Base-by-base conservation (phyloP, 1,140 invertebrate species). In the Tyrophagus putrescentiae region DNA sequence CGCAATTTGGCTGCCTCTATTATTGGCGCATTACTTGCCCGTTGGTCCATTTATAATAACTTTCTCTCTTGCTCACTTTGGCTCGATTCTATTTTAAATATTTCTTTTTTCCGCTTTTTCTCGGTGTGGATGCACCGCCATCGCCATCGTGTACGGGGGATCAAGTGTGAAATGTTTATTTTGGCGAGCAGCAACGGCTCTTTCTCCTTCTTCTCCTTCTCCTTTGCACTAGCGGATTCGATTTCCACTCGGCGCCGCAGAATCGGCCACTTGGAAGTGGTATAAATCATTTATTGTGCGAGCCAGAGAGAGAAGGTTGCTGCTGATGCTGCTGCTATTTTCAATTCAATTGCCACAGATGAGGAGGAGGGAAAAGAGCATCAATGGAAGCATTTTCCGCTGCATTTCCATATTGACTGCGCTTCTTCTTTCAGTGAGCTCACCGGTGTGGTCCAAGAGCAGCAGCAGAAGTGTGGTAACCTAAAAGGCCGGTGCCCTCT, bases 91-190 rank as follows among this genome's bases (percentile, higher is more conserved):
- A n/a, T n/a, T n/a, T n/a, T n/a, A n/a, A n/a, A n/a, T n/a, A n/a
- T n/a, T n/a, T n/a, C n/a, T n/a, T n/a, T n/a, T n/a, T n/a, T n/a
- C n/a, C n/a, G n/a, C n/a, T n/a, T n/a, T n/a, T n/a, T n/a, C n/a
- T n/a, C n/a, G n/a, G n/a, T n/a, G n/a, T n/a, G n/a, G n/a, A 18
- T 39, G 13, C 36, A 13, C 36, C 36, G 13, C 36, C 36, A 39
- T 39, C 21, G 36, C 36, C 36, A 39, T 39, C 21, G 31, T 18
- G 31, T 48, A 7, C 21, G 7, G 23, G 45, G 45, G 7, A 48
- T 48, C 45, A 48, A 48, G 45, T 48, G 45, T 48, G 45, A 48
- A 48, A 48, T 48, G 45, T 48, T 48, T 48, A 48, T 48, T 48
- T n/a, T 48, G 31, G 45, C 45, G 7, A 48, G 31, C 31, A 7